Conservation (phyloP, 35 echinoderm and acorn worm genomes). For the Acanthaster planci region DNA sequence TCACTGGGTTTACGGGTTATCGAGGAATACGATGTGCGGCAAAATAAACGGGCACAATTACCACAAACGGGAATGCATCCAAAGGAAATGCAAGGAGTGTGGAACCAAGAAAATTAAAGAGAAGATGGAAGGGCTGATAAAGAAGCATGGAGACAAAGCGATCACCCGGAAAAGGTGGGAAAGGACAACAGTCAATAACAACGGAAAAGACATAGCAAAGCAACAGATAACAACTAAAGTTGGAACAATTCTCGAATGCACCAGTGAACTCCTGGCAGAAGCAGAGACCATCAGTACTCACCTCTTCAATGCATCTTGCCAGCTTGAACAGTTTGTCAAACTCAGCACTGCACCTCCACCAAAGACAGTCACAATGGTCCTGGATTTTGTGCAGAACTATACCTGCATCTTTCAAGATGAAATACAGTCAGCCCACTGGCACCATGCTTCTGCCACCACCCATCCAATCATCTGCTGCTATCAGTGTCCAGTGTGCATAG, state of each 20-base stretch:
- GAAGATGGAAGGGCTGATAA: neutral
- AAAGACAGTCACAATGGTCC: constrained; percentile 33
- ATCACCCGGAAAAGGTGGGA: neutral
- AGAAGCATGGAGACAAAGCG: neutral
- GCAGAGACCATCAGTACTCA: constrained; percentile 19
- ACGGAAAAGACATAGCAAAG: neutral
- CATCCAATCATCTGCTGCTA: constrained; percentile 68
- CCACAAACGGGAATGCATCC: neutral
- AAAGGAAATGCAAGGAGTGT: neutral
- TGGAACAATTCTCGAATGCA: neutral
- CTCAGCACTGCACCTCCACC: constrained; percentile 13
- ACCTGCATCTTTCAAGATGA: constrained; percentile 57
- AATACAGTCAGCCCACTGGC: constrained; percentile 66
- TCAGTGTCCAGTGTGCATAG: constrained; percentile 3
- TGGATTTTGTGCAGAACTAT: constrained; percentile 72
- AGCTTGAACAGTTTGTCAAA: constrained; percentile 21
- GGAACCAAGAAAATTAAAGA: neutral
- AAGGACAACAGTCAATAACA: neutral
- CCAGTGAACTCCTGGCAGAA: neutral
- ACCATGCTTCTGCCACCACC: constrained; percentile 35
- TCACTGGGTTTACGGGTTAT: neutral
- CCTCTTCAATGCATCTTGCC: constrained; percentile 29
- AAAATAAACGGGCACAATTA: neutral
- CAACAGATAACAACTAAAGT: neutral
- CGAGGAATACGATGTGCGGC: neutral